Base-by-base conservation (phyloP, 2,888 invertebrate species). In the Alloplasta piceator region DNA sequence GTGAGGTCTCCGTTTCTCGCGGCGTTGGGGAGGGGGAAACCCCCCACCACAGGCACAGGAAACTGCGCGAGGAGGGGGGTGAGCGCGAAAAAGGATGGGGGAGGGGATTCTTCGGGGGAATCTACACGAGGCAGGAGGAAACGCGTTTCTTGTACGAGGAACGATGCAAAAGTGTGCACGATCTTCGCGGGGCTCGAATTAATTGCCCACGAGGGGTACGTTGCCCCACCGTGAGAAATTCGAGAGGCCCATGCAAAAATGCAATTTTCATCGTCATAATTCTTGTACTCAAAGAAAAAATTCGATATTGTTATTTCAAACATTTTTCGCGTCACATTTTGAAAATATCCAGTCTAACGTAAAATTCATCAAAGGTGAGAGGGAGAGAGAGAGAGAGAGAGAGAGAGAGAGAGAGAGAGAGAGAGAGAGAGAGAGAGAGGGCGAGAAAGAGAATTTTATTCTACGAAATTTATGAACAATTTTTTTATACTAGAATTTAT, bases 41-140 rank as follows among this genome's bases (percentile, higher is more conserved):
- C 26, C 61, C 64, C 46, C 39, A 46, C 41, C 63, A 48, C 46
- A 48, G 63, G 43, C 46, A n/a, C 39, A 60, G 60, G 9, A 63
- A 16, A 64, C 7, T 55, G 5, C 39, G 26, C 60, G 55, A 43
- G 52, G 61, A 12, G 16, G 14, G 4, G 26, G 50, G 48, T 36
- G 9, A 12, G 26, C 3, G 26, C 14, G 41, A 43, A 9, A 52
- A 9, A 10, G 48, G 36, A 6, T 4, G 38, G n/a, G 6, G 1
- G 10, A 14, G 10, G 3, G 3, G 26, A 26, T 26, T 26, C 10
- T 56, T 26, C 56, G 36, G 10, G 10, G 5, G 50, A 50, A 12
- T 50, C 14, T n/a, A n/a, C 26, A 10, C 14, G 16, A 56, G 26
- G 10, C 56, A 6, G 26, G 26, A 26, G 10, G 10, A 48, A 48